A percentile compares a stretch with the other conserved stretches of the same genome.
These are phyloP conservation scores for Drosophila ogumai DNA, from an alignment of 1,140 invertebrate genomes.

Conservation along the genomic window DNA sequence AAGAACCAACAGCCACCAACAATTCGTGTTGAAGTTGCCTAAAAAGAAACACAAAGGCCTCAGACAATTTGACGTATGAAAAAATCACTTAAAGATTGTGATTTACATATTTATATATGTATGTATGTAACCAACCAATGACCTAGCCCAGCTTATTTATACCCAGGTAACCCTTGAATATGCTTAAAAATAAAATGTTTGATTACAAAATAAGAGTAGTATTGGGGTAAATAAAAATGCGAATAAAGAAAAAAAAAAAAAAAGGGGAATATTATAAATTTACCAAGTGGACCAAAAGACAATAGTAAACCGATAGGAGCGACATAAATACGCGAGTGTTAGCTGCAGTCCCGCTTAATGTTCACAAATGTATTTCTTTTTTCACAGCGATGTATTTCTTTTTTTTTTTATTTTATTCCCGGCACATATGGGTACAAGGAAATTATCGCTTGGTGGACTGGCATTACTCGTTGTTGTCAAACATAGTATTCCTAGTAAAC, in stretches of 20 bases:
- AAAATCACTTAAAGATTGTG: background rate
- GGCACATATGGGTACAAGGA: too few relatives aligned
- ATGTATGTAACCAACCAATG: background rate
- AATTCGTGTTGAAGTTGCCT: slow-evolving; percentile 97
- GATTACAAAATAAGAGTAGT: background rate
- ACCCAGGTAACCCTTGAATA: background rate
- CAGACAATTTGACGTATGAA: background rate
- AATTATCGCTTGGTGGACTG: too few relatives aligned
- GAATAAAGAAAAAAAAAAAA: background rate
- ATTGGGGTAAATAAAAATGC: background rate
- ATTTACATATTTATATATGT: too few relatives aligned
- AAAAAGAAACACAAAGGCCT: slow-evolving; percentile 7
- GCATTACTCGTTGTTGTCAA: too few relatives aligned
- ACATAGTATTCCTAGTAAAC: too few relatives aligned
- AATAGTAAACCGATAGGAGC: background rate
- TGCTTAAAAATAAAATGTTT: background rate
- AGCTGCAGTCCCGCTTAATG: too few relatives aligned
- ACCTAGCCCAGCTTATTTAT: background rate
- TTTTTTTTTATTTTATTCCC: too few relatives aligned
- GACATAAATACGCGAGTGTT: too few relatives aligned
- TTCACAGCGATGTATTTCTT: too few relatives aligned
- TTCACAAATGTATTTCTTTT: too few relatives aligned
- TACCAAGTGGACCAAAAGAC: background rate
- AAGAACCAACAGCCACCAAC: slow-evolving; percentile 99
- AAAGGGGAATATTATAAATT: background rate